Evolutionary conservation across 2,797 vertebrate genomes (phyloP).

Genomic region (Megaceryle alcyon): DNA sequence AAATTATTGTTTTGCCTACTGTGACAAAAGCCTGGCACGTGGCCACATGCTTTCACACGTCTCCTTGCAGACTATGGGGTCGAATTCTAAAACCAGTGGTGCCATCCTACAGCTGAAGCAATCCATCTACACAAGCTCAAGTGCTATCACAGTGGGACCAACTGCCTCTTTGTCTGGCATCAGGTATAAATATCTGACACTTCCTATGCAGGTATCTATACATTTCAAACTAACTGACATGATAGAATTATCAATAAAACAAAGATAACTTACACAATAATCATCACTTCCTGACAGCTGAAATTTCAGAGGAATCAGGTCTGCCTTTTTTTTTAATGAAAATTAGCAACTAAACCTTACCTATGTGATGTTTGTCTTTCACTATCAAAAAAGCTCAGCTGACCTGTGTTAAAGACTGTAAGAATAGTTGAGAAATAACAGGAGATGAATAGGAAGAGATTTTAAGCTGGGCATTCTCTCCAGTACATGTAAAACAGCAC

Average conservation of each 20-base stretch:
- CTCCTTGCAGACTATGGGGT: background rate
- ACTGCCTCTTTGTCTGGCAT: slow-evolving; percentile 27
- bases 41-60: slow-evolving; percentile 48
- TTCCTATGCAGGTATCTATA: background rate
- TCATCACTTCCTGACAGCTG: slow-evolving; percentile 13
- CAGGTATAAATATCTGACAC: background rate
- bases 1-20: slow-evolving; percentile 30
- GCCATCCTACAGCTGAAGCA: slow-evolving; percentile 31
- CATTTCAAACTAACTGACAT: slow-evolving; percentile 22
- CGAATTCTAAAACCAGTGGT: slow-evolving; percentile 37
- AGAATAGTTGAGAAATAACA: slow-evolving; percentile 40
- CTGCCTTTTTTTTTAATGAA: slow-evolving; percentile 8
- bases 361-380: slow-evolving; percentile 36
- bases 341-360: background rate
- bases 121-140: background rate
- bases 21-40: slow-evolving; percentile 23
- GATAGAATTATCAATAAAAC: slow-evolving; percentile 19
- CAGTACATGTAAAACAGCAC: background rate
- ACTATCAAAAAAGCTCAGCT: slow-evolving; percentile 65
- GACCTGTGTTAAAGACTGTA: slow-evolving; percentile 57
- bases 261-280: slow-evolving; percentile 9
- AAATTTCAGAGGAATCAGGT: slow-evolving; percentile 26
- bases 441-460: slow-evolving; percentile 42
- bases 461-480: slow-evolving; percentile 10
- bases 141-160: background rate